A percentile compares a stretch with the other conserved stretches of the same genome.
Conservation (phyloP, 2,113 vertebrate species). For the Daubentonia madagascariensis region DNA sequence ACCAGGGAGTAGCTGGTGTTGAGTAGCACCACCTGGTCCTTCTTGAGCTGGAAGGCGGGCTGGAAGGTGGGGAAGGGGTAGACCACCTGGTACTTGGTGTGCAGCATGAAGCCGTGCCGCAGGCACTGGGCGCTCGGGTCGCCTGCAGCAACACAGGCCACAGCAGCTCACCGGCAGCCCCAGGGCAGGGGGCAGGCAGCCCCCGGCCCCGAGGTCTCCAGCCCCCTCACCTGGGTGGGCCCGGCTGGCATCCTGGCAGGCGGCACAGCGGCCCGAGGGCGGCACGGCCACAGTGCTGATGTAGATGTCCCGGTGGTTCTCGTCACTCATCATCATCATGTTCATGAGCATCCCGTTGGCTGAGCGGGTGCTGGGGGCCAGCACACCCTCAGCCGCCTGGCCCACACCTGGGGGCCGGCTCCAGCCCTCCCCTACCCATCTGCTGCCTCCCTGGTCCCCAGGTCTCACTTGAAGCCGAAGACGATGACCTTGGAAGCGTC, state of each 20-base stretch:
- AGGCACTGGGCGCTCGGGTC: constrained; percentile 87
- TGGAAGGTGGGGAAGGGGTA: constrained; percentile 96
- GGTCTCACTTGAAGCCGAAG: constrained; percentile 94
- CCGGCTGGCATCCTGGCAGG: constrained; percentile 84
- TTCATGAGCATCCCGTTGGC: constrained; percentile 91
- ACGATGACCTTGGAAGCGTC: constrained; percentile 94
- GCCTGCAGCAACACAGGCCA: constrained; percentile 18
- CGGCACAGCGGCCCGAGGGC: constrained; percentile 84
- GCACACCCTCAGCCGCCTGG: background rate
- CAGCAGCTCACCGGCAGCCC: rapidly evolving
- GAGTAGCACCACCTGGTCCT: constrained; percentile 94
- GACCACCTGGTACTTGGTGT: constrained; percentile 95
- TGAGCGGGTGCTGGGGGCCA: constrained; percentile 86
- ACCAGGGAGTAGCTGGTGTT: constrained; percentile 96
- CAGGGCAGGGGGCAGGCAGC: rapidly evolving
- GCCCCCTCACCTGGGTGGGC: constrained; percentile 73
- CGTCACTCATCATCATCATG: constrained; percentile 94
- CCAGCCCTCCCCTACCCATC: background rate
- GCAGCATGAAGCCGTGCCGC: constrained; percentile 92
- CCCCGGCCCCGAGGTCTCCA: rapidly evolving
- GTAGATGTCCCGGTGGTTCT: constrained; percentile 95
- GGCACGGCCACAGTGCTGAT: constrained; percentile 92
- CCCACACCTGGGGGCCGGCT: background rate
- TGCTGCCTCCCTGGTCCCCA: background rate
- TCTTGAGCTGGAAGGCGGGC: constrained; percentile 95